Percentiles rank a stretch among this genome's conserved stretches.
Evolutionary conservation across 2,113 vertebrate genomes (phyloP).

Genomic region (Hypanus sabinus): DNA sequence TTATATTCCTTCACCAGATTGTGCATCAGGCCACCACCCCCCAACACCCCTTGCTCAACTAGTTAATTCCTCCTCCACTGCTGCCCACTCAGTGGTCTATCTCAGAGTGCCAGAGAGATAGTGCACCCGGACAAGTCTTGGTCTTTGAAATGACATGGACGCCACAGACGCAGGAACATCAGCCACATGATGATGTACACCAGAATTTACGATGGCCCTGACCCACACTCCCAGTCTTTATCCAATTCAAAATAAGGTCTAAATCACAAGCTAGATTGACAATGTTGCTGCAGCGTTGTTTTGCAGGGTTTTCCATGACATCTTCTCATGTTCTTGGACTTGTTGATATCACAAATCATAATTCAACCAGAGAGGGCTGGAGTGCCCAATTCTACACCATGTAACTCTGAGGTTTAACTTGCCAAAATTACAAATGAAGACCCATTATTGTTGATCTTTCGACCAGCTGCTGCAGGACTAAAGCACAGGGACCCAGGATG

Average conservation of each 20-base stretch:
- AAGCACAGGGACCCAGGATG: not conserved
- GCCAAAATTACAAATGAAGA: not conserved
- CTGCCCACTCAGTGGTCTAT: not conserved
- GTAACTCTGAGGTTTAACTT: not conserved
- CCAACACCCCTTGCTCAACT: not conserved
- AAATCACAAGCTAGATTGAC: not conserved
- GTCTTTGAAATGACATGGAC: not conserved
- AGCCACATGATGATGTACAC: not conserved
- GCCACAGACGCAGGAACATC: not conserved
- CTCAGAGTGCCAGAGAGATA: not conserved
- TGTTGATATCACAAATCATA: not conserved
- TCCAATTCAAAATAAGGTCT: not conserved
- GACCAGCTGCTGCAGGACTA: slow-evolving; percentile 1
- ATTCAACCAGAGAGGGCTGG: not conserved
- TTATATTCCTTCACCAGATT: not conserved
- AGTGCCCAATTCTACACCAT: not conserved
- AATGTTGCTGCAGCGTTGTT: not conserved
- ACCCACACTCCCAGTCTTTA: not conserved
- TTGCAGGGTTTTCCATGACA: not conserved
- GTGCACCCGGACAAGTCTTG: not conserved
- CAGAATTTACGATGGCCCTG: not conserved
- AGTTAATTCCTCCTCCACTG: not conserved
- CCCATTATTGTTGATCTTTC: not conserved
- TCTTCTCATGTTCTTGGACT: not conserved
- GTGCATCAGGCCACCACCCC: not conserved